A percentile compares a stretch with the other conserved stretches of the same genome.
phyloP scores from a whole-genome alignment of 2,113 vertebrate genomes.

The Myxocyprinus asiaticus region DNA sequence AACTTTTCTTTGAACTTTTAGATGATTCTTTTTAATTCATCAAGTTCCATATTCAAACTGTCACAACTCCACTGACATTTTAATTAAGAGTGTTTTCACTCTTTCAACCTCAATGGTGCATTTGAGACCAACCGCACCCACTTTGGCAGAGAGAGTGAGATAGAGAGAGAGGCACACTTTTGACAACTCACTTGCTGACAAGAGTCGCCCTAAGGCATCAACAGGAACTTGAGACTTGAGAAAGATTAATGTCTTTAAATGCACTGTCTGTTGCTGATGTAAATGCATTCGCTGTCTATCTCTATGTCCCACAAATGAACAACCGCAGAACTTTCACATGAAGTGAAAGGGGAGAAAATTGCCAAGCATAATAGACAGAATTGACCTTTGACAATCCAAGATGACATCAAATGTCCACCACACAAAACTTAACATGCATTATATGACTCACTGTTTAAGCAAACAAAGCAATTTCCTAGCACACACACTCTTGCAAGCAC shows the following conservation, averaged over 20 bases:
- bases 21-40: conserved; percentile 42
- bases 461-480: conserved; percentile 7
- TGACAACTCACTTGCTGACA: conserved; percentile 39
- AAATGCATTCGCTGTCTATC: conserved; percentile 20
- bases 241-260: conserved; percentile 55
- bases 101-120: conserved; percentile 26
- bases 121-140: conserved; percentile 23
- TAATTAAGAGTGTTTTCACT: conserved; percentile 32
- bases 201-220: conserved; percentile 44
- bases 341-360: conserved; percentile 39
- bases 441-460: conserved; percentile 62
- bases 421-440: conserved; percentile 62
- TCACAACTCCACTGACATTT: conserved; percentile 48
- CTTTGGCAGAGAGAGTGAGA: conserved; percentile 20
- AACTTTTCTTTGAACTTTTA: not conserved
- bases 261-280: conserved; percentile 47
- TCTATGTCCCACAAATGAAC: not conserved
- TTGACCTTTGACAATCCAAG: conserved; percentile 63
- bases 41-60: conserved; percentile 48
- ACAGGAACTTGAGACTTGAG: conserved; percentile 39
- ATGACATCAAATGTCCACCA: conserved; percentile 34
- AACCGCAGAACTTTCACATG: conserved; percentile 25
- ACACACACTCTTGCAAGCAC: not conserved
- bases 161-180: conserved; percentile 20
- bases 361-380: conserved; percentile 33